Base-by-base conservation (phyloP, 2,888 invertebrate species). In the Archips crataeganus region DNA sequence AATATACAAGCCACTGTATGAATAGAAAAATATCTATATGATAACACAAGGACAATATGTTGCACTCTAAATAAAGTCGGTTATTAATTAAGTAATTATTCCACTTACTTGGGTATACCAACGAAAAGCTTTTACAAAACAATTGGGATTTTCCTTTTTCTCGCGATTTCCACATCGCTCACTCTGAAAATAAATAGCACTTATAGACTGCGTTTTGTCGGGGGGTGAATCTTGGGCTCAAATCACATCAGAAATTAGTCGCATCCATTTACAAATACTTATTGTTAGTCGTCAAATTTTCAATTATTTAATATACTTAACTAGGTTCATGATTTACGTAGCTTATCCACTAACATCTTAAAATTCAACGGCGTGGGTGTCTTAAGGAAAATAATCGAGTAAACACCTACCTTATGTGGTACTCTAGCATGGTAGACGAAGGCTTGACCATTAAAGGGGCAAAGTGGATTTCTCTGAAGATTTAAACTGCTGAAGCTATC, bases 71-170 rank as follows among this genome's bases (percentile, higher is more conserved):
- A 39, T 5, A 39, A 39, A 39, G 6, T 39, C 39, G 6, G 39
- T 6, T 39, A 6, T 4, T 39, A 6, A 39, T 3, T 23, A 54
- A 2, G 8, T 54, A 54, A 23, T 15, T 23, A 54, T 54, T 47
- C 32, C 34, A 45, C 73, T 79, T 81, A 93, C 93, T 87, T 91
- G 84, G 2, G 90, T 91, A 74, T 93, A 93, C 93, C 93, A 93
- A 32, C 82, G 85, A 75, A 93, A 93, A 2, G 93, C 93, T 82
- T 88, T 93, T n/a, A 84, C 83, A 70, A 93, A 93, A 77, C 82
- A 90, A 76, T 90, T 92, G 4, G 85, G 82, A 69, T 85, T 86
- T 1, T 78, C 79, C 77, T 85, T 89, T 72, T 77, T 83, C 11
- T 82, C 78, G 49, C 77, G 77, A 39, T 59, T 77, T 57, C 57